phyloP scores from a whole-genome alignment of 2,888 invertebrate species.

The Macrophya alboannulata region DNA sequence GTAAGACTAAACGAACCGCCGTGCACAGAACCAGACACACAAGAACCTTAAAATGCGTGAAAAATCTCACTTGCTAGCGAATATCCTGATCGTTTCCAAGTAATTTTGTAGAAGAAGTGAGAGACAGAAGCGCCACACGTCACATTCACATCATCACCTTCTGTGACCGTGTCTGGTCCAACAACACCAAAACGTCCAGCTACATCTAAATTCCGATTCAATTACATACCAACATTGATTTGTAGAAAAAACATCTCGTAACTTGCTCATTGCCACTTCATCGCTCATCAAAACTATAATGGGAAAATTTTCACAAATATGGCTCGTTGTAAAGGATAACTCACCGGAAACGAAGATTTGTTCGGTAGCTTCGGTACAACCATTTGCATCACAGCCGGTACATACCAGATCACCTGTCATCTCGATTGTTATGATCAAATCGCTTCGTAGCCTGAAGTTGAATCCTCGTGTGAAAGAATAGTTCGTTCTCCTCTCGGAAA shows the following conservation, averaged over 20 bases:
- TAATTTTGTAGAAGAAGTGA: background rate
- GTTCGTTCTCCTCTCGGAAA: background rate
- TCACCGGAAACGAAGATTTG: constrained; percentile 77
- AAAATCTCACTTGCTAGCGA: background rate
- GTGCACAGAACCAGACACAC: too few species aligned
- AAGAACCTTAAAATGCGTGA: background rate
- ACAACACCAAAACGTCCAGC: background rate
- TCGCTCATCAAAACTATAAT: background rate
- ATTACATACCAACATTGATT: background rate
- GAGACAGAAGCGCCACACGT: constrained; percentile 13
- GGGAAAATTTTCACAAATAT: background rate
- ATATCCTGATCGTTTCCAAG: background rate
- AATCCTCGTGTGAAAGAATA: background rate
- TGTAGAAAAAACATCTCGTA: background rate
- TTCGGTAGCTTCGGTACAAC: constrained; percentile 68
- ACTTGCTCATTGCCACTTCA: background rate
- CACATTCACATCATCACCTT: constrained; percentile 8
- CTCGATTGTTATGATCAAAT: constrained; percentile 63
- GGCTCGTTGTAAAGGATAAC: background rate
- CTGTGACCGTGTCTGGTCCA: background rate
- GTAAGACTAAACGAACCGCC: too few species aligned
- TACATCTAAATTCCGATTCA: background rate
- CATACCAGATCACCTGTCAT: constrained; percentile 76
- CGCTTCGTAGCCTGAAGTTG: constrained; percentile 60
- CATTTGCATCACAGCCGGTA: constrained; percentile 74